These are phyloP conservation scores for Hylyphantes graminicola DNA, from an alignment of 1,140 invertebrate genomes.

Conservation along the genomic window DNA sequence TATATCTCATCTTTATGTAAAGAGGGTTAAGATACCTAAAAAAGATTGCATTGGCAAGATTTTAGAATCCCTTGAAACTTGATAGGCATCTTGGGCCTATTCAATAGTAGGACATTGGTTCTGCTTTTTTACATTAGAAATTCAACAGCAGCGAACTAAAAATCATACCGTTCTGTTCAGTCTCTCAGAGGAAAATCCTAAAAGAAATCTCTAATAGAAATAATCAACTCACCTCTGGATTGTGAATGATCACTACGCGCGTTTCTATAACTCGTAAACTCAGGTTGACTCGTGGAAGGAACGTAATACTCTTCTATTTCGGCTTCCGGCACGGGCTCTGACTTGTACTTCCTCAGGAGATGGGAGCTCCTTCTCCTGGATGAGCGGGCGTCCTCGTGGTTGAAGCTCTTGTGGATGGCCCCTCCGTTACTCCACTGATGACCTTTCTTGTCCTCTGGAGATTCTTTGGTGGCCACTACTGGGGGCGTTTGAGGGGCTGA, in stretches of 20 bases:
- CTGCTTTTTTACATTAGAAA: too few relatives aligned
- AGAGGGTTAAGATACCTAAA: too few relatives aligned
- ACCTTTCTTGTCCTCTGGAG: constrained; percentile 10
- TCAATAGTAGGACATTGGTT: too few relatives aligned
- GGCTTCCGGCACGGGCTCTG: constrained; percentile 22
- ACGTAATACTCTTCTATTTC: constrained; percentile 12
- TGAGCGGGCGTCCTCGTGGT: background rate
- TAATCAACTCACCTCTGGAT: constrained; percentile 13
- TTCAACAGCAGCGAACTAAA: too few relatives aligned
- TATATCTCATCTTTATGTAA: too few relatives aligned
- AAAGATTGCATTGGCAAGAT: too few relatives aligned
- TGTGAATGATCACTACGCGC: background rate
- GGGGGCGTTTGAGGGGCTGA: background rate
- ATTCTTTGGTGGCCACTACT: background rate
- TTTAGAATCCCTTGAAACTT: too few relatives aligned
- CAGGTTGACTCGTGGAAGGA: constrained; percentile 14
- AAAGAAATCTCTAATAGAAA: background rate
- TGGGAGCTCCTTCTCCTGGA: background rate
- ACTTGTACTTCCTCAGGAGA: constrained; percentile 38
- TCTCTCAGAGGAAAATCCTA: background rate
- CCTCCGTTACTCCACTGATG: constrained; percentile 17
- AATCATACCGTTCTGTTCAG: too few relatives aligned
- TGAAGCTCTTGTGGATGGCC: constrained; percentile 45
- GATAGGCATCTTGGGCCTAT: too few relatives aligned
- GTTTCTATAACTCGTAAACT: background rate